Evolutionary conservation across 2,797 vertebrate genomes (phyloP).

Genomic region (Okamejei kenojei): DNA sequence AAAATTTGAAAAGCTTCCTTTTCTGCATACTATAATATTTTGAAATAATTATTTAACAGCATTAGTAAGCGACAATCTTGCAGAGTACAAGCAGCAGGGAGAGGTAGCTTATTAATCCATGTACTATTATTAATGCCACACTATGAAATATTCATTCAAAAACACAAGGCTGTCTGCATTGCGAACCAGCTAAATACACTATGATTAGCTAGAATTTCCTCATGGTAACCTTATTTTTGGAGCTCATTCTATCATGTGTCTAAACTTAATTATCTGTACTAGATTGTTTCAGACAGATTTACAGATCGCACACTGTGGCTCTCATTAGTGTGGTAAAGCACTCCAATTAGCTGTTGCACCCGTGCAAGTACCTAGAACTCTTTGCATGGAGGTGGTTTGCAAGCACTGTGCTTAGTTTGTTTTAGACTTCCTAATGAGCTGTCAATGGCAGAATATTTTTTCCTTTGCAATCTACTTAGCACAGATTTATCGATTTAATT

Average conservation of each 20-base stretch:
- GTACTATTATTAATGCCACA: constrained; percentile 41
- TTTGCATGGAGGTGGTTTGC: constrained; percentile 69
- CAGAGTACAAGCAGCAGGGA: constrained; percentile 45
- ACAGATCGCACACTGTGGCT: constrained; percentile 42
- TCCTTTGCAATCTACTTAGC: constrained; percentile 99
- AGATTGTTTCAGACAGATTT: constrained; percentile 61
- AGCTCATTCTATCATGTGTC: constrained; percentile 8
- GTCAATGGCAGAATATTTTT: constrained; percentile 83
- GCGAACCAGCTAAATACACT: neutral
- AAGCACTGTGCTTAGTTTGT: constrained; percentile 88
- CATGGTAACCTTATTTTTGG: neutral
- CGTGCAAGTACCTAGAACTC: neutral
- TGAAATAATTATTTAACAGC: constrained; percentile 55
- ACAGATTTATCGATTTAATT: constrained; percentile 95
- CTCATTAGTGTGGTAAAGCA: constrained; percentile 27
- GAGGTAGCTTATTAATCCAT: constrained; percentile 49
- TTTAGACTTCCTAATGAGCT: constrained; percentile 89
- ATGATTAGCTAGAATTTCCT: neutral
- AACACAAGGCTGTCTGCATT: neutral
- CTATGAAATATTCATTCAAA: neutral
- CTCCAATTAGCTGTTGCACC: constrained; percentile 7
- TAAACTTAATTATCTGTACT: constrained; percentile 8
- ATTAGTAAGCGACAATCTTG: constrained; percentile 47
- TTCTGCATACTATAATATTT: constrained; percentile 53
- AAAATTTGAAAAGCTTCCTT: constrained; percentile 63